Conservation (phyloP, 2,888 invertebrate species). For the Acleris holmiana region DNA sequence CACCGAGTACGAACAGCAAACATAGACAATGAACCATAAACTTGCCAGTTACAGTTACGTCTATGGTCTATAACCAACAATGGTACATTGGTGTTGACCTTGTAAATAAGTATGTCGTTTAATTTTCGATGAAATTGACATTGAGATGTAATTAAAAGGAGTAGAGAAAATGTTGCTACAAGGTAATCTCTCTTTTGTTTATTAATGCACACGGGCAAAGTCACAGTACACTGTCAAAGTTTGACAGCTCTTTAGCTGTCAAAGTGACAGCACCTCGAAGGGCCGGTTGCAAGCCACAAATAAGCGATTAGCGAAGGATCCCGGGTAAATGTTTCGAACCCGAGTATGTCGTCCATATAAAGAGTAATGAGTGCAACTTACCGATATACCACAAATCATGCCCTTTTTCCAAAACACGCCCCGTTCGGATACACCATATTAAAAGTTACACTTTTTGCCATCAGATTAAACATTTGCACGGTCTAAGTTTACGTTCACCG, state of each 20-base stretch:
- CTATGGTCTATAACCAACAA: too few relatives aligned
- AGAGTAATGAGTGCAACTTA: conserved; percentile 62
- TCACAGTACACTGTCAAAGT: not conserved
- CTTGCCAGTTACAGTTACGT: too few relatives aligned
- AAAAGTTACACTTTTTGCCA: conserved; percentile 57
- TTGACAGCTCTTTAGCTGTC: not conserved
- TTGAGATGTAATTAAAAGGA: too few relatives aligned
- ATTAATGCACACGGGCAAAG: not conserved
- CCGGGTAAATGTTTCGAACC: conserved; percentile 6
- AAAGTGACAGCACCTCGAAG: not conserved
- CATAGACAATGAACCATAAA: not conserved
- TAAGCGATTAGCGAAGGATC: conserved; percentile 7
- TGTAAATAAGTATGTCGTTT: too few relatives aligned
- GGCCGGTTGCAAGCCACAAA: not conserved
- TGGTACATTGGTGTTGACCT: too few relatives aligned
- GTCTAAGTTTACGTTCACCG: conserved; percentile 43
- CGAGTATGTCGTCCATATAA: conserved; percentile 38
- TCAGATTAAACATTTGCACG: conserved; percentile 64
- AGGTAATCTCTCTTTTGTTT: too few relatives aligned
- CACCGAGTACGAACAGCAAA: not conserved
- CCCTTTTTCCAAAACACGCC: conserved; percentile 79
- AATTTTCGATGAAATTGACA: too few relatives aligned
- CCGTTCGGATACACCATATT: conserved; percentile 70
- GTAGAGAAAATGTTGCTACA: too few relatives aligned
- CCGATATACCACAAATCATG: conserved; percentile 63